Conservation (phyloP, 2,888 invertebrate species). For the Ptycholaimellus sp. region DNA sequence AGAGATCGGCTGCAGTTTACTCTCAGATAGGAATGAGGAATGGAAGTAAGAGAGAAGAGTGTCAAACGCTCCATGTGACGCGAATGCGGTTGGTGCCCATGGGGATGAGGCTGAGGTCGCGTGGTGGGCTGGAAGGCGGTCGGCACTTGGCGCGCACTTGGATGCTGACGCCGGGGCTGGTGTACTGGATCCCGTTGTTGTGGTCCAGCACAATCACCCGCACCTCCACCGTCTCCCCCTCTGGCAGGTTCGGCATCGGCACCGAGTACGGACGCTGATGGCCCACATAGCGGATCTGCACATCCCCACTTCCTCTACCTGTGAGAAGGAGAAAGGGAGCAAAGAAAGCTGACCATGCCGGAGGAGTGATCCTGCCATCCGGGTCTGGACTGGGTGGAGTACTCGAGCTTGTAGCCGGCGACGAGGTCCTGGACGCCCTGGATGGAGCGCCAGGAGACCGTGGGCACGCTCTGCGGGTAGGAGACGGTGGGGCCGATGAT, state of each 20-base stretch:
- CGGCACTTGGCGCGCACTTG: slow-evolving; percentile 15
- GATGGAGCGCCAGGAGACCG: slow-evolving; percentile 18
- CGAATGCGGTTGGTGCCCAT: slow-evolving; percentile 23
- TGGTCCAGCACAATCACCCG: slow-evolving; percentile 11
- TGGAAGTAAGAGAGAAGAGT: not conserved
- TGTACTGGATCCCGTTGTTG: slow-evolving; percentile 17
- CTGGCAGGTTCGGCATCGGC: slow-evolving; percentile 18
- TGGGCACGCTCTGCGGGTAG: slow-evolving; percentile 16
- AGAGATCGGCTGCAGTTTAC: slow-evolving; percentile 13
- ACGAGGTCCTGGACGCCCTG: slow-evolving; percentile 19
- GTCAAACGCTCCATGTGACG: slow-evolving; percentile 17
- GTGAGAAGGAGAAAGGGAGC: slow-evolving; percentile 7
- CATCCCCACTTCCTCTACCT: slow-evolving; percentile 1
- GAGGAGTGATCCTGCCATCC: slow-evolving; percentile 16
- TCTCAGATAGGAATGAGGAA: not conserved
- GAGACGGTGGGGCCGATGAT: slow-evolving; percentile 21
- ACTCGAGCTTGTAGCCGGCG: slow-evolving; percentile 18
- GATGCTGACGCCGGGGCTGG: slow-evolving; percentile 17
- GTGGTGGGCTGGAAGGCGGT: slow-evolving; percentile 16
- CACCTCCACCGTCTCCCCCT: slow-evolving; percentile 13
- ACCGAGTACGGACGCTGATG: slow-evolving; percentile 22
- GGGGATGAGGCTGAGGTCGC: slow-evolving; percentile 15
- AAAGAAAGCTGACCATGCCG: not conserved
- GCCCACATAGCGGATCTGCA: slow-evolving; percentile 13
- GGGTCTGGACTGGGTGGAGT: slow-evolving; percentile 14